phyloP scores from a whole-genome alignment of 2,888 invertebrate species.

The Panopea generosa region DNA sequence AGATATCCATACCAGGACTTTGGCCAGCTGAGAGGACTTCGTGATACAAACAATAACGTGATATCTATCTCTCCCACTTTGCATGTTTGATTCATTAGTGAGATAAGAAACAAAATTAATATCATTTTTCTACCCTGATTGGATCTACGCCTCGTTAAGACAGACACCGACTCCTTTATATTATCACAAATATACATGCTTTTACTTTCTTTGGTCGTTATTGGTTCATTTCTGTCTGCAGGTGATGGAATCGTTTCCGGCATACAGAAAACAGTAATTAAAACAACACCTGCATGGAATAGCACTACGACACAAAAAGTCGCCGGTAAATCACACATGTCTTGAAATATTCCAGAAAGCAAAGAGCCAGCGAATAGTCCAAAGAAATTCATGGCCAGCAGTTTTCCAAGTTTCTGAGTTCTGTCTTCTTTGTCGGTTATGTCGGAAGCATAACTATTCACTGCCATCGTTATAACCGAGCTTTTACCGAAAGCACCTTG shows the following conservation, averaged over 20 bases:
- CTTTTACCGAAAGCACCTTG: conserved; percentile 83
- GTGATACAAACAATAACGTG: conserved; percentile 79
- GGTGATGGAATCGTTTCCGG: conserved; percentile 70
- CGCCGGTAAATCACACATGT: conserved; percentile 68
- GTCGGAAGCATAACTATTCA: conserved; percentile 82
- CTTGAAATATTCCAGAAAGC: conserved; percentile 74
- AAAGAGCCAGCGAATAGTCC: conserved; percentile 83
- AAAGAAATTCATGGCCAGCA: conserved; percentile 83
- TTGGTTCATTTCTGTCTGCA: conserved; percentile 60
- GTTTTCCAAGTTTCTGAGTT: conserved; percentile 77
- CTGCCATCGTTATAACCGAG: conserved; percentile 83
- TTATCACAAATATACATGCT: conserved; percentile 67
- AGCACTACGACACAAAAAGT: conserved; percentile 77
- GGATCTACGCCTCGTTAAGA: conserved; percentile 71
- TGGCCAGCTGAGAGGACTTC: conserved; percentile 80
- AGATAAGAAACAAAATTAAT: conserved; percentile 73
- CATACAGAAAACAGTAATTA: conserved; percentile 71
- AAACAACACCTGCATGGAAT: conserved; percentile 72
- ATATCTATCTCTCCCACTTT: conserved; percentile 82
- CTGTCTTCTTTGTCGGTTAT: conserved; percentile 74
- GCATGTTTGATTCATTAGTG: conserved; percentile 79
- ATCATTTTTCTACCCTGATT: conserved; percentile 72
- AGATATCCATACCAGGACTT: conserved; percentile 82
- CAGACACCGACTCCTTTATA: conserved; percentile 76
- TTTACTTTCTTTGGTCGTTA: conserved; percentile 63